Conservation (phyloP, 2,797 vertebrate genomes). For the Oreortyx pictus region DNA sequence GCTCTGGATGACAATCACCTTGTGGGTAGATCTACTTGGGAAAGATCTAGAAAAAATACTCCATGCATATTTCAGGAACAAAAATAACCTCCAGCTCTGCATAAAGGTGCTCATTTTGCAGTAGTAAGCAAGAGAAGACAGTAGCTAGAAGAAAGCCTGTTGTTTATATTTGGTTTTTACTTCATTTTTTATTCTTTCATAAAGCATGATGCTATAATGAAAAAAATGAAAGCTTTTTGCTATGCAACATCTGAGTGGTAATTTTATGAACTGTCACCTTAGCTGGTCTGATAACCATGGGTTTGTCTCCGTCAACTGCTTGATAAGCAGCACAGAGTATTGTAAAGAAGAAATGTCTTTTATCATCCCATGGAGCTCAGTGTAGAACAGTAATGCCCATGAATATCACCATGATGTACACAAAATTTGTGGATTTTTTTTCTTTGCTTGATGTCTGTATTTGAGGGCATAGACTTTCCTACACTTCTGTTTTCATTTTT, state of each 20-base stretch:
- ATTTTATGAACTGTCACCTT: background rate
- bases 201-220: background rate
- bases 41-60: background rate
- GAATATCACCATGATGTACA: background rate
- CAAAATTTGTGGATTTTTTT: background rate
- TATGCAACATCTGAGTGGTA: background rate
- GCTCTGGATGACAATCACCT: no score
- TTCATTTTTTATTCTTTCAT: background rate
- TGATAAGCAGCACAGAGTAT: background rate
- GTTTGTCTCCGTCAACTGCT: background rate
- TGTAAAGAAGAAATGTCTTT: background rate
- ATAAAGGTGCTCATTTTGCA: background rate
- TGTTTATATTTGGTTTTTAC: background rate
- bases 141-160: accelerated
- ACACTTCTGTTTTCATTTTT: accelerated
- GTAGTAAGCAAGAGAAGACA: background rate
- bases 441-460: background rate
- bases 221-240: background rate
- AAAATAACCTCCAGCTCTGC: background rate
- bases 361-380: background rate
- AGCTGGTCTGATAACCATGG: accelerated
- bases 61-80: accelerated
- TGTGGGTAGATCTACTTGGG: no score
- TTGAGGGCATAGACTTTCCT: background rate
- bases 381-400: background rate